Evolutionary conservation across 2,797 vertebrate genomes (phyloP).

Genomic region (Malurus leucopterus): DNA sequence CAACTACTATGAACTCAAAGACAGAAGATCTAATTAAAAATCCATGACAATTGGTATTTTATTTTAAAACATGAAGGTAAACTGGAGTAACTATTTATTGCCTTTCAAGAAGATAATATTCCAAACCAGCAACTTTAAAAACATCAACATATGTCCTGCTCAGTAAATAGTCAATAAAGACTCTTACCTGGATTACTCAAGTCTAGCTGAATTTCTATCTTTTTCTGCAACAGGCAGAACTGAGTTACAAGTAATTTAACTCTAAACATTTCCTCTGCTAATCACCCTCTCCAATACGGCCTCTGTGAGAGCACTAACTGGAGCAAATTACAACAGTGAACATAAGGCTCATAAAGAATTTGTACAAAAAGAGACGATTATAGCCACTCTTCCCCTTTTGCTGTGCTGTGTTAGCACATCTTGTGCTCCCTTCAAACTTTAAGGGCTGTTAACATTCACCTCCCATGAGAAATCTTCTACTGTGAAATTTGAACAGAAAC

Average conservation of each 20-base stretch:
- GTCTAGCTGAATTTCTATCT: not conserved
- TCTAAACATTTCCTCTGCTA: not conserved
- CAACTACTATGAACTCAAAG: not conserved
- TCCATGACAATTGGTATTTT: not conserved
- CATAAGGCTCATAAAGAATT: not conserved
- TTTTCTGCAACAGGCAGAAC: not conserved
- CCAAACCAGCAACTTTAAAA: not conserved
- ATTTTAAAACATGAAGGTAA: not conserved
- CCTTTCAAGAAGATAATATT: not conserved
- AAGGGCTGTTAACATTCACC: not conserved
- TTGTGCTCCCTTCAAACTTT: not conserved
- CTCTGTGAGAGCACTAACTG: not conserved
- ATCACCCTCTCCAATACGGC: not conserved
- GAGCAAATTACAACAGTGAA: not conserved
- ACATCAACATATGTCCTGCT: not conserved
- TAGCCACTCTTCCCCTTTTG: not conserved
- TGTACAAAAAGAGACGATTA: not conserved
- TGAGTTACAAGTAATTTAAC: not conserved
- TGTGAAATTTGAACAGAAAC: not conserved
- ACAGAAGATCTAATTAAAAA: not conserved
- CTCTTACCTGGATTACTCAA: constrained; percentile 15
- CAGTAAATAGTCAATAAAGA: not conserved
- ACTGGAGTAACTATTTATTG: not conserved
- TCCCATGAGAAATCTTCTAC: not conserved
- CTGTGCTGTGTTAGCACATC: not conserved